Percentiles rank a stretch among this genome's conserved stretches.
These are phyloP conservation scores for Xylocopa sonorina DNA, from an alignment of 1,140 invertebrate species.

Conservation along the genomic window DNA sequence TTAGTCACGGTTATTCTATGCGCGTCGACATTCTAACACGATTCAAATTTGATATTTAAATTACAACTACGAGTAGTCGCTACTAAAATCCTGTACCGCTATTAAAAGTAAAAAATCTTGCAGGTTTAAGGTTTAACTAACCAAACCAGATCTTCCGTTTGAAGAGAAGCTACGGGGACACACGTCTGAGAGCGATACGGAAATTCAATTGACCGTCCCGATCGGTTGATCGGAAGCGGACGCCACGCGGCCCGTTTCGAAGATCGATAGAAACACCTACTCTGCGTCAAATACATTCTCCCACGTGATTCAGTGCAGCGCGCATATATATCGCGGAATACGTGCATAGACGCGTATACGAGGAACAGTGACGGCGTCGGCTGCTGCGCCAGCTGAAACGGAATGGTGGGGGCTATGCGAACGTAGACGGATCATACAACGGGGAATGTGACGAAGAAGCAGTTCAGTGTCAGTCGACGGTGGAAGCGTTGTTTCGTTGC, in stretches of 20 bases:
- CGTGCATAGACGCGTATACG: not conserved
- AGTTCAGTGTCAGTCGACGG: constrained; percentile 26
- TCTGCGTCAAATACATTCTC: constrained; percentile 33
- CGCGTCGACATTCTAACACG: too few species aligned
- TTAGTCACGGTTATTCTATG: too few species aligned
- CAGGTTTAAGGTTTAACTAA: too few species aligned
- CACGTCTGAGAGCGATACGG: not conserved
- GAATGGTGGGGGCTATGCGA: constrained; percentile 33
- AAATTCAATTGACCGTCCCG: not conserved
- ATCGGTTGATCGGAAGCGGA: not conserved
- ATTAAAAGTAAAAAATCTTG: too few species aligned
- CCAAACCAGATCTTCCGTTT: too few species aligned
- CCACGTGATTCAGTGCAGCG: constrained; percentile 41
- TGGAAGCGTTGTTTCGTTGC: constrained; percentile 3
- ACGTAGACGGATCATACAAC: constrained; percentile 27
- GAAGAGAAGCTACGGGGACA: not conserved
- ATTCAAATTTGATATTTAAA: too few species aligned
- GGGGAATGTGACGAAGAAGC: constrained; percentile 27
- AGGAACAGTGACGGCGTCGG: constrained; percentile 29
- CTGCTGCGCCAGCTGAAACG: constrained; percentile 51
- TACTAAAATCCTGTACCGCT: too few species aligned
- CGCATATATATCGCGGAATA: not conserved
- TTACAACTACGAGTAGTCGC: too few species aligned
- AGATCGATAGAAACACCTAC: constrained; percentile 25
- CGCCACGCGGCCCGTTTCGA: not conserved